Evolutionary conservation across 2,113 vertebrate genomes (phyloP), one percentile per base, ranked within the genome.

Genomic region (Sylvietta virens): DNA sequence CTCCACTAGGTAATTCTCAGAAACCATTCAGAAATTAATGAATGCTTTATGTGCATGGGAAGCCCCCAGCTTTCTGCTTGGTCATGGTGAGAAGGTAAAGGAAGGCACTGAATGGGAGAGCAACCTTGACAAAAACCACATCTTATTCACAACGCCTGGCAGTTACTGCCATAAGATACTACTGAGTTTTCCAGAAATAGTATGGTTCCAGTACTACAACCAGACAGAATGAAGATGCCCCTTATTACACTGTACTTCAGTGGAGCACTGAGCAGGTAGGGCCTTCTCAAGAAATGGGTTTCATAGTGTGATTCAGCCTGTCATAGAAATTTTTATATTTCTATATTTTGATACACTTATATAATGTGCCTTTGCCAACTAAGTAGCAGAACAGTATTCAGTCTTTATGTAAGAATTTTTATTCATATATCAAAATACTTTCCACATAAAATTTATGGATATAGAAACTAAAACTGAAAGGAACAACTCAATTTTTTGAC

Each of bases 371-470:
- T 88, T 83, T 81, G 70, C 91, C 91, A 95, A 22, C 58, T 77
- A 85, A 94, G 77, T 86, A 94, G 88, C 74, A 85, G 91, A 93
- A 88, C 72, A 88, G 58, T 54, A 71, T 94, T 82, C 51, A 54
- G 35, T 60, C 62, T 93, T 83, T 67, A 45, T 56, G 56, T 65
- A 51, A 77, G 69, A 47, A 9, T 35, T 94, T 81, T 94, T 88
- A 86, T 64, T 73, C 31, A 40, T 45, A 70, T 61, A 61, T 65
- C 60, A 74, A 89, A 95, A 71, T 81, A 71, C 31, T 92, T 95
- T 92, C 84, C 81, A 84, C 71, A 92, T 51, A 71, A 83, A 85
- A 90, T 71, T 48, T 91, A 78, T 31, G 7, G 48, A 72, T 72
- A 53, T 28, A 83, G 40, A 84, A 88, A 65, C 28, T 66, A 53